phyloP scores from a whole-genome alignment of 2,797 vertebrate genomes.

The Aplochiton taeniatus region DNA sequence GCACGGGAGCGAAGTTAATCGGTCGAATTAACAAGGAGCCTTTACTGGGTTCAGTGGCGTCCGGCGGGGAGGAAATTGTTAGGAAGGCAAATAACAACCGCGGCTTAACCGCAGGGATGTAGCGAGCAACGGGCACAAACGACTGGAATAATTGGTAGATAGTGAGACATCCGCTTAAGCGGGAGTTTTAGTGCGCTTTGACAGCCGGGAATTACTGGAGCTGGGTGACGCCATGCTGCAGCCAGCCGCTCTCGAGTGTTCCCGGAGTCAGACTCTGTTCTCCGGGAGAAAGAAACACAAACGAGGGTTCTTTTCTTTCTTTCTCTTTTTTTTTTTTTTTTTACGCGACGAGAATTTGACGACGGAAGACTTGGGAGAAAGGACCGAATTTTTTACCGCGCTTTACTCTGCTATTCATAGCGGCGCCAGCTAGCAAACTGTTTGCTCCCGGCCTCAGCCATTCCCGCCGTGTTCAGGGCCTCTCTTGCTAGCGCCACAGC shows the following conservation, averaged over 20 bases:
- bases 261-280: not conserved
- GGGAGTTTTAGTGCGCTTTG: slow-evolving; percentile 28
- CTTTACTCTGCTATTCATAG: too few species aligned
- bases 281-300: not conserved
- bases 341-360: too few species aligned
- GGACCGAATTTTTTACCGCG: too few species aligned
- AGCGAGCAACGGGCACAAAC: slow-evolving; percentile 50
- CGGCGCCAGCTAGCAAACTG: too few species aligned
- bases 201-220: slow-evolving; percentile 58
- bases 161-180: slow-evolving; percentile 52
- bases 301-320: too few species aligned
- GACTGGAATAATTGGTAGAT: slow-evolving; percentile 62
- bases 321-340: too few species aligned
- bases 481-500: too few species aligned
- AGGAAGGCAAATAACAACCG: slow-evolving; percentile 45
- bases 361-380: too few species aligned
- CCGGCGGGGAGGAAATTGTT: slow-evolving; percentile 18
- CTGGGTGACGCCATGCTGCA: slow-evolving; percentile 29
- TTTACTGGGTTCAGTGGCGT: slow-evolving; percentile 23
- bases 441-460: too few species aligned
- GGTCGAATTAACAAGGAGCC: slow-evolving; percentile 43
- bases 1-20: slow-evolving; percentile 27
- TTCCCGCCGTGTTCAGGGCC: too few species aligned
- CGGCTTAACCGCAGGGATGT: slow-evolving; percentile 37
- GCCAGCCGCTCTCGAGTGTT: slow-evolving; percentile 27